phyloP scores from a whole-genome alignment of 2,888 invertebrate genomes.

The Melinopterus prodromus region DNA sequence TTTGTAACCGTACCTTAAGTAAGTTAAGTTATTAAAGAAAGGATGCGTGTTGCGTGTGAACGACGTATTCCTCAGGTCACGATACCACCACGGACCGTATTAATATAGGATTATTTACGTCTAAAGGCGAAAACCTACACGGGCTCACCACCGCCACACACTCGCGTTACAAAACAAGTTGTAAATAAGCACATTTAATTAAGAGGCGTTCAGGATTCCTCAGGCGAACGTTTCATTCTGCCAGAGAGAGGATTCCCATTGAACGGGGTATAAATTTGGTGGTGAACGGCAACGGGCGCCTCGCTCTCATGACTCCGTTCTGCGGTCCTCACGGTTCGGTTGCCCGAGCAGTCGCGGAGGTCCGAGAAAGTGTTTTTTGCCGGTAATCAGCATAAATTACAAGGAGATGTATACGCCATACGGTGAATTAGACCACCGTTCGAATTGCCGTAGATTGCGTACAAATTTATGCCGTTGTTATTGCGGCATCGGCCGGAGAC shows the following conservation, averaged over 20 bases:
- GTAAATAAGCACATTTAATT: slow-evolving; percentile 45
- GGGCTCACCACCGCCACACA: neutral
- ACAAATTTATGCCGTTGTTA: neutral
- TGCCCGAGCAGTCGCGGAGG: neutral
- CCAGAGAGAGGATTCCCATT: neutral
- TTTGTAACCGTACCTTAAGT: slow-evolving; percentile 13
- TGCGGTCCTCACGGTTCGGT: neutral
- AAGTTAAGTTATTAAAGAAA: slow-evolving; percentile 42
- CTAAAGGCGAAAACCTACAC: slow-evolving; percentile 34
- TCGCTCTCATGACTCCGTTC: neutral
- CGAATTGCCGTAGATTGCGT: slow-evolving; percentile 4
- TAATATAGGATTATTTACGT: slow-evolving; percentile 35
- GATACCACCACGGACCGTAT: slow-evolving; percentile 37
- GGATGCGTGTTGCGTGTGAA: slow-evolving; percentile 41
- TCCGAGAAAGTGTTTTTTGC: neutral
- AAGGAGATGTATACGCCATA: slow-evolving; percentile 4
- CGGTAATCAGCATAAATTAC: slow-evolving; percentile 4
- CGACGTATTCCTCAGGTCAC: slow-evolving; percentile 41
- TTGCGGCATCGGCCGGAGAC: neutral
- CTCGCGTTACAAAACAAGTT: slow-evolving; percentile 43
- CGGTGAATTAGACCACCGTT: slow-evolving; percentile 4
- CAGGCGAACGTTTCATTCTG: slow-evolving; percentile 11
- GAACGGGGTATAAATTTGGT: neutral
- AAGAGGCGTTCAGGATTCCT: slow-evolving; percentile 26
- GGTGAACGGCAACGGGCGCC: neutral